Percentiles rank a stretch among this genome's conserved stretches.
Evolutionary conservation across 2,797 vertebrate genomes (phyloP).

Genomic region (Tiaroga cobitis): DNA sequence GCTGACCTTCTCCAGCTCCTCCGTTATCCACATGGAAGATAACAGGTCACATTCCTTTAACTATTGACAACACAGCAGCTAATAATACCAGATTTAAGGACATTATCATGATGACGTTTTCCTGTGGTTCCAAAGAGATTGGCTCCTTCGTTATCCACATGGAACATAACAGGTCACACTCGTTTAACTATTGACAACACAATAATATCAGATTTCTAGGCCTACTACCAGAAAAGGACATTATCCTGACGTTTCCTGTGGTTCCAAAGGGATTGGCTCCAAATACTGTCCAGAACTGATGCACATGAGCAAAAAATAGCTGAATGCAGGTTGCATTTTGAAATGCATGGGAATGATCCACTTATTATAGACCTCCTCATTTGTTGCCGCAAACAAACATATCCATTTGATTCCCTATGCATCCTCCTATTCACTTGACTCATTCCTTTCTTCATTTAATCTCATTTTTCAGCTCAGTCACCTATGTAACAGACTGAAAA

Average conservation of each 20-base stretch:
- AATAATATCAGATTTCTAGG: conserved; percentile 16
- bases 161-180: conserved; percentile 39
- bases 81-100: conserved; percentile 15
- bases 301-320: background rate
- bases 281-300: background rate
- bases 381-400: background rate
- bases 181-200: conserved; percentile 42
- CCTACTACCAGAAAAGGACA: background rate
- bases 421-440: background rate
- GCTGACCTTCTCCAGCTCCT: conserved; percentile 26
- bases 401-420: background rate
- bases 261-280: background rate
- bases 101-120: background rate
- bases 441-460: conserved; percentile 12
- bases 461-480: background rate
- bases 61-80: conserved; percentile 38
- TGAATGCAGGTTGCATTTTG: background rate
- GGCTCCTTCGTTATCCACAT: conserved; percentile 31
- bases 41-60: conserved; percentile 46
- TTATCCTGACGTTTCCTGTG: background rate
- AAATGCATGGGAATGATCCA: background rate
- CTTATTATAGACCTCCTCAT: background rate
- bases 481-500: background rate
- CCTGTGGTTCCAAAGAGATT: background rate
- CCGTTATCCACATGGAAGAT: conserved; percentile 35